phyloP scores from a whole-genome alignment of 2,888 invertebrate genomes.

The Phanerotoma sp. region DNA sequence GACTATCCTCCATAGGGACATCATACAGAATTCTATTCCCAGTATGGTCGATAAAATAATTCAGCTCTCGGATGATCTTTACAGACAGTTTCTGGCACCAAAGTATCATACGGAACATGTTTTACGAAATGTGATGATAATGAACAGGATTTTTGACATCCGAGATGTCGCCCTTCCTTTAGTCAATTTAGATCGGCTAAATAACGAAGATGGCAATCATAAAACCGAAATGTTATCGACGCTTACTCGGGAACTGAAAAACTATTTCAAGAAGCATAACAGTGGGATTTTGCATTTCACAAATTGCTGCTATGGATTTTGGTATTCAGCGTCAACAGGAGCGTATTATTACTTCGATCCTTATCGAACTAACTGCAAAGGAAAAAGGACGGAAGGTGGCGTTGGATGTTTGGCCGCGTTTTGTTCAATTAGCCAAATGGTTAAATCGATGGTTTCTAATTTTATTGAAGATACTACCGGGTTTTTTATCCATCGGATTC shows the following conservation, averaged over 20 bases:
- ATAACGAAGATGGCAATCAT: conserved; percentile 35
- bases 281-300: conserved; percentile 51
- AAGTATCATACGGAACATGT: conserved; percentile 48
- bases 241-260: conserved; percentile 42
- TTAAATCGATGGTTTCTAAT: conserved; percentile 46
- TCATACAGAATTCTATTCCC: conserved; percentile 47
- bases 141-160: conserved; percentile 51
- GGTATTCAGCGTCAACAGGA: conserved; percentile 46
- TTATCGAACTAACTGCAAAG: conserved; percentile 44
- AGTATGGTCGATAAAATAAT: conserved; percentile 49
- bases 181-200: conserved; percentile 32
- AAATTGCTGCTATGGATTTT: conserved; percentile 54
- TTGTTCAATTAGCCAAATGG: conserved; percentile 44
- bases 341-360: conserved; percentile 53
- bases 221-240: no score
- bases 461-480: conserved; percentile 44
- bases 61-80: conserved; percentile 44
- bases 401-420: conserved; percentile 47
- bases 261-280: conserved; percentile 38
- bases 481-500: conserved; percentile 51
- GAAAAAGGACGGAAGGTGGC: conserved; percentile 40
- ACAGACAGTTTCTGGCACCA: conserved; percentile 42
- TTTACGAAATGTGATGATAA: conserved; percentile 45
- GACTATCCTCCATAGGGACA: conserved; percentile 48
- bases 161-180: conserved; percentile 44